A percentile compares a stretch with the other conserved stretches of the same genome.
Evolutionary conservation across 2,113 vertebrate genomes (phyloP).

Genomic region (Heliornis fulica): DNA sequence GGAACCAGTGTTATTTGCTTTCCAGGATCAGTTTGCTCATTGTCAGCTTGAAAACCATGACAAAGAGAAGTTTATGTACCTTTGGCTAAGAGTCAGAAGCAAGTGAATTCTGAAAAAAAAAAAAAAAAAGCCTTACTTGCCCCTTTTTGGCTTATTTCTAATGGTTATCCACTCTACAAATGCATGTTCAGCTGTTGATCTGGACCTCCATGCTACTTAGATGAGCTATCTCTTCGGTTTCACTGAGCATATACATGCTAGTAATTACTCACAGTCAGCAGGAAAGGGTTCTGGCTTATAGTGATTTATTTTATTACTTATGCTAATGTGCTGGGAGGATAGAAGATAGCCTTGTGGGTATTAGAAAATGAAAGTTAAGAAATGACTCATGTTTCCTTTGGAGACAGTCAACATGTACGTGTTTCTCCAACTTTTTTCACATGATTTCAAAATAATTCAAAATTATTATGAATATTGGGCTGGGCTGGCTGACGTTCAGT

Average conservation of each 20-base stretch:
- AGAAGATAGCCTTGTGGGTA: conserved; percentile 21
- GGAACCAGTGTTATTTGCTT: neutral
- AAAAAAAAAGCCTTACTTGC: neutral
- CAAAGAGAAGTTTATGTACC: neutral
- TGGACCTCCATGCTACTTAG: neutral
- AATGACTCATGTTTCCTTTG: neutral
- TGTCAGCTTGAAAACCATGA: neutral
- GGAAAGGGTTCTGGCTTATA: neutral
- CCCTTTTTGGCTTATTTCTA: neutral
- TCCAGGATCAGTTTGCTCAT: neutral
- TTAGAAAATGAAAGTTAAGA: neutral
- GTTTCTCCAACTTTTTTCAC: neutral
- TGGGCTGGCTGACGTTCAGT: neutral
- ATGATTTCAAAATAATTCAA: conserved; percentile 5
- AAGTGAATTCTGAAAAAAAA: neutral
- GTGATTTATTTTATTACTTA: conserved; percentile 18
- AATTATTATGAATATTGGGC: neutral
- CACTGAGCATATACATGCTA: neutral
- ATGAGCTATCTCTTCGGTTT: neutral
- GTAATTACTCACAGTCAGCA: neutral
- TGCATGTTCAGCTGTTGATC: neutral
- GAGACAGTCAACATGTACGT: neutral
- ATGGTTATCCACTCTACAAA: neutral
- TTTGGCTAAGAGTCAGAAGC: neutral
- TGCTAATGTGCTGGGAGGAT: neutral